These are phyloP conservation scores for Aphelenchoides besseyi DNA, from an alignment of 1,140 invertebrate species.

Conservation along the genomic window DNA sequence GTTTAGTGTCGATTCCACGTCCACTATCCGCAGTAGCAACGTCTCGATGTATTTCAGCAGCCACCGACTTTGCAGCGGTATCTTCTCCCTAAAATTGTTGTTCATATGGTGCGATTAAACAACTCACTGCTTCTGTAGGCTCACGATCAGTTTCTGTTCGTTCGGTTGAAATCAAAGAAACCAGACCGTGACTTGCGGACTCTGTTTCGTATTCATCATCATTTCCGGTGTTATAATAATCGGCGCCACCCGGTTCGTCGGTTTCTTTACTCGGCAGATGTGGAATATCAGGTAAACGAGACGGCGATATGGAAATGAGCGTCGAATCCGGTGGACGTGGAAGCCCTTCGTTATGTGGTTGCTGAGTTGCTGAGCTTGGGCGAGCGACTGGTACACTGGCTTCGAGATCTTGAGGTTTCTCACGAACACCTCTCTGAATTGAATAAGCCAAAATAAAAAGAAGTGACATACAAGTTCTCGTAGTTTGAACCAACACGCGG, in stretches of 20 bases:
- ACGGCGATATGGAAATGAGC: neutral
- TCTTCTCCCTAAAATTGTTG: neutral
- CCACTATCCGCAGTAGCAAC: neutral
- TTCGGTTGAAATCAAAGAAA: conserved; percentile 13
- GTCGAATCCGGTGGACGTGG: neutral
- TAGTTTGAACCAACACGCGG: conserved; percentile 4
- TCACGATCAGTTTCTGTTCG: neutral
- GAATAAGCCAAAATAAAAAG: conserved; percentile 17
- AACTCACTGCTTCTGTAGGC: neutral
- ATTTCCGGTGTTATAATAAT: conserved; percentile 11
- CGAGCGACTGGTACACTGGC: conserved; percentile 11
- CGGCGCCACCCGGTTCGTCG: neutral
- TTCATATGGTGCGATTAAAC: neutral
- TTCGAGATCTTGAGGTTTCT: conserved; percentile 28
- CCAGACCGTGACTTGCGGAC: conserved; percentile 11
- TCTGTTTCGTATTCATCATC: conserved; percentile 12
- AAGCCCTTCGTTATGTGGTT: conserved; percentile 20
- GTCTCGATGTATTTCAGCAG: neutral
- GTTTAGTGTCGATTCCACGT: neutral
- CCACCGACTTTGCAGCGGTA: neutral
- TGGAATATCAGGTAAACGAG: conserved; percentile 6
- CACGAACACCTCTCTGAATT: neutral
- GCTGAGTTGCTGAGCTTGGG: conserved; percentile 20
- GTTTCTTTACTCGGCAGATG: neutral
- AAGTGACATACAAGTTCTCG: conserved; percentile 17